These are phyloP conservation scores for Sarcophaga rosellei DNA, from an alignment of 2,888 invertebrate species.

Conservation along the genomic window DNA sequence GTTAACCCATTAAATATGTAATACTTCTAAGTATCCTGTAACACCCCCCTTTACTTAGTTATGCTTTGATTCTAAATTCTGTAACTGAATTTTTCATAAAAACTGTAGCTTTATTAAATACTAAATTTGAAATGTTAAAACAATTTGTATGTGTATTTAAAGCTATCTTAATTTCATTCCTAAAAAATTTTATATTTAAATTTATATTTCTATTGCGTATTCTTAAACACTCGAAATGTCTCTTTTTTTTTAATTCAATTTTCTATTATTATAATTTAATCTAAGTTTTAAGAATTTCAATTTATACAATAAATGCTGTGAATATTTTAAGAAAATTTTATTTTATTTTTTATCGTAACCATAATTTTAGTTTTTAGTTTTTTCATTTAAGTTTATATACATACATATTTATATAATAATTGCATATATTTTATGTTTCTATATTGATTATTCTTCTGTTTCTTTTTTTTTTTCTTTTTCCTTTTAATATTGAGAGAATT, in stretches of 20 bases:
- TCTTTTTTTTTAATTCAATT: background rate
- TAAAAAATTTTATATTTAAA: conserved; percentile 15
- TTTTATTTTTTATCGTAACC: conserved; percentile 20
- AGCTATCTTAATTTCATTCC: conserved; percentile 52
- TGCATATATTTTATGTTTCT: background rate
- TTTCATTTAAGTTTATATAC: conserved; percentile 11
- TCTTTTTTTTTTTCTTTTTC: background rate
- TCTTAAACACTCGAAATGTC: conserved; percentile 22
- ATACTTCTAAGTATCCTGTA: no score
- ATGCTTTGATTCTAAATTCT: no score
- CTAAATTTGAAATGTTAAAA: background rate
- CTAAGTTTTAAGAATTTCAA: conserved; percentile 49
- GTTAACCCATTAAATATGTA: no score
- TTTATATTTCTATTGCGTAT: background rate
- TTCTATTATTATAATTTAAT: background rate
- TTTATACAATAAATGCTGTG: conserved; percentile 63
- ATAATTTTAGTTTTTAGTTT: conserved; percentile 23
- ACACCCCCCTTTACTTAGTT: no score
- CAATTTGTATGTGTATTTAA: no score
- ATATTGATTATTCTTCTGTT: background rate
- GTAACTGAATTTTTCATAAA: no score
- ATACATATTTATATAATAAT: background rate
- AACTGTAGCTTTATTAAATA: no score
- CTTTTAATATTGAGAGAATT: no score
- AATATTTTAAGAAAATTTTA: conserved; percentile 59